Base-by-base conservation (phyloP, 2,797 vertebrate genomes). In the Myotis vivesi region DNA sequence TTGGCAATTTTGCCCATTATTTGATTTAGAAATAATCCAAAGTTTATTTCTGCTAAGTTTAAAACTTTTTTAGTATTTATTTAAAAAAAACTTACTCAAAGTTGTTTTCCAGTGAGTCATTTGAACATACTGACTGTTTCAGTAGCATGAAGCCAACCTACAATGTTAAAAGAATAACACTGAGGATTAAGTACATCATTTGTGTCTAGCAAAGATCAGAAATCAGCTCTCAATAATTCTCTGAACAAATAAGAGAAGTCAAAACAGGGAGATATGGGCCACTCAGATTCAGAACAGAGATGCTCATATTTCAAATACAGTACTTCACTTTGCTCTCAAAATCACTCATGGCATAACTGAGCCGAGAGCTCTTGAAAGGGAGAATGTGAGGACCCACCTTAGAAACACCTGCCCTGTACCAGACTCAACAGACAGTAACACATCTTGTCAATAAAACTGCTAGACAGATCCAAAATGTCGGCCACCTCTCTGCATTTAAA, bases 21-120 rank as follows among this genome's bases (percentile, higher is more conserved):
- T n/a, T 66, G 11, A 84, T 69, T 91, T 87, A 53, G 41, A 93
- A 81, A 80, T 44, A 81, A 91, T 79, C 51, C 62, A 46, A 46
- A 75, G n/a, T 66, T 53, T 90, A 82, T 64, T 94, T 71, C 36
- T 66, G 49, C 22, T 62, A 46, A 75, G 16, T 53, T 82, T 62
- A 92, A 62, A 73, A 57, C 7, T 33, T 66, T 10, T 87, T 68
- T 75, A 68, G 30, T 12, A 53, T 19, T 75, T 41, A 38, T 36
- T 73, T 73, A 71, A 33, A 44, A 94, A 95, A 69, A 49, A 91
- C 7, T 8, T 44, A 46, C 3, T 49, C 15, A 38, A 89, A 73
- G n/a, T 7, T 89, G 30, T 19, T 69, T 72, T 93, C 62, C 15
- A 44, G 30, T 25, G 33, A 76, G 5, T 20, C 68, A 12, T 62